These are phyloP conservation scores for Drosophila truncata DNA, from an alignment of 1,140 invertebrate genomes.

Conservation along the genomic window DNA sequence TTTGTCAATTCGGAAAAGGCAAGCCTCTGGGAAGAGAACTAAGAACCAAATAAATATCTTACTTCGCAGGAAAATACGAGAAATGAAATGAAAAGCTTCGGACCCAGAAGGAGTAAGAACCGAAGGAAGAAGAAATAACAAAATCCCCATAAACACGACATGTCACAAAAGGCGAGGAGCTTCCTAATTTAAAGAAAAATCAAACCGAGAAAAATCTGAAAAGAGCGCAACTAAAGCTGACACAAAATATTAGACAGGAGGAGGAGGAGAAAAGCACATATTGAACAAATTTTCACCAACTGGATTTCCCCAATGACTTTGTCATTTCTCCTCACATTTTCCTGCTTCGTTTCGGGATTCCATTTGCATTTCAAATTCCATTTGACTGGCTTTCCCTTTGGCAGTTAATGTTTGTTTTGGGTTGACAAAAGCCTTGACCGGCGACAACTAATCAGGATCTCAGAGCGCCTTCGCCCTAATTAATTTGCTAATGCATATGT, in stretches of 20 bases:
- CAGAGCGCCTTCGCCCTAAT: constrained; percentile 47
- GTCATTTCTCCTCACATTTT: constrained; percentile 29
- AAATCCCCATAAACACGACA: constrained; percentile 81
- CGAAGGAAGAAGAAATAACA: constrained; percentile 49
- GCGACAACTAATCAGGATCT: constrained; percentile 58
- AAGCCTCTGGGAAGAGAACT: constrained; percentile 49
- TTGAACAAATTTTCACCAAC: constrained; percentile 42
- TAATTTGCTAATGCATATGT: constrained; percentile 71
- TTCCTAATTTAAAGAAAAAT: constrained; percentile 62
- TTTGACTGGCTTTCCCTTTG: constrained; percentile 49
- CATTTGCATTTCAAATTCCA: constrained; percentile 79
- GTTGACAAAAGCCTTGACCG: constrained; percentile 52
- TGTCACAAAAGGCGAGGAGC: constrained; percentile 54
- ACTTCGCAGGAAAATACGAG: constrained; percentile 62
- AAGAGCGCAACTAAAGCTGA: constrained; percentile 26
- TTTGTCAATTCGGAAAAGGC: constrained; percentile 76
- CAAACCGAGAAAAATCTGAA: constrained; percentile 27
- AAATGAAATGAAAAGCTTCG: constrained; percentile 69
- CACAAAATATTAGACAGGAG: constrained; percentile 22
- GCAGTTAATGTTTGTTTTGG: constrained; percentile 60
- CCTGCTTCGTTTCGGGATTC: constrained; percentile 25
- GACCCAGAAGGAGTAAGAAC: constrained; percentile 34
- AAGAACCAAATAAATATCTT: constrained; percentile 79
- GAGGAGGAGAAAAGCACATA: constrained; percentile 30
- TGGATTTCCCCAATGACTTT: constrained; percentile 77